Percentiles rank a stretch among this genome's conserved stretches.
Evolutionary conservation across 2,888 invertebrate species (phyloP).

Genomic region (Andrena dorsata): DNA sequence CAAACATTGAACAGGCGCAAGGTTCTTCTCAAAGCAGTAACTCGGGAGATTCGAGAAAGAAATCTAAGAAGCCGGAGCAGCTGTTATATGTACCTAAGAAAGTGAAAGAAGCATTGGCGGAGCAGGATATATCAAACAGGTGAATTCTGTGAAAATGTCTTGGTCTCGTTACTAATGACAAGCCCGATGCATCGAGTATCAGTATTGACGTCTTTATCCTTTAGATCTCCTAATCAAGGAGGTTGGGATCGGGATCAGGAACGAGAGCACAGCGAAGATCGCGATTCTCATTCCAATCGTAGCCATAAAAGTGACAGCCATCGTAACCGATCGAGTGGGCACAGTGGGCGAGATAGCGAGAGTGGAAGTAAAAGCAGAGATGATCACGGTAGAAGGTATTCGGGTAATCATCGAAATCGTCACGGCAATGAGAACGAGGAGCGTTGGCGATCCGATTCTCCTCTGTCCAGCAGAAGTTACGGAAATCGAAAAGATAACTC

Average conservation of each 20-base stretch:
- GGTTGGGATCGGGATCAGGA: conserved; percentile 74
- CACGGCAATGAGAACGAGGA: conserved; percentile 80
- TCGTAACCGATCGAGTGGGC: conserved; percentile 73
- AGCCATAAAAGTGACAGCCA: conserved; percentile 77
- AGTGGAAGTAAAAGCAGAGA: conserved; percentile 69
- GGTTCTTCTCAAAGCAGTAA: conserved; percentile 74
- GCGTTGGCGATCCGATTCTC: conserved; percentile 82
- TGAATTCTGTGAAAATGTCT: conserved; percentile 58
- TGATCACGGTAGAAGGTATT: conserved; percentile 79
- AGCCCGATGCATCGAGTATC: background rate
- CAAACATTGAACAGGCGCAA: conserved; percentile 75
- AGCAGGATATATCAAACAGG: conserved; percentile 82
- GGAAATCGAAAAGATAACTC: conserved; percentile 78
- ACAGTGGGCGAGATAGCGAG: conserved; percentile 72
- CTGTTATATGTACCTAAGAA: conserved; percentile 86
- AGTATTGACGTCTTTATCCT: conserved; percentile 10
- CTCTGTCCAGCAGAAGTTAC: conserved; percentile 76
- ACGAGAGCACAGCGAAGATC: conserved; percentile 78
- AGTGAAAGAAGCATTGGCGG: conserved; percentile 84
- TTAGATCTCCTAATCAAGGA: conserved; percentile 73
- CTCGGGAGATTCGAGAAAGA: conserved; percentile 73
- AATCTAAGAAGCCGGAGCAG: conserved; percentile 87
- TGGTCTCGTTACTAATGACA: conserved; percentile 2
- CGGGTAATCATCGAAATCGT: conserved; percentile 71
- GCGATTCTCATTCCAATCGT: conserved; percentile 81